A percentile compares a stretch with the other conserved stretches of the same genome.
These are phyloP conservation scores for Pangasius djambal DNA, from an alignment of 2,797 vertebrate species.

Conservation along the genomic window DNA sequence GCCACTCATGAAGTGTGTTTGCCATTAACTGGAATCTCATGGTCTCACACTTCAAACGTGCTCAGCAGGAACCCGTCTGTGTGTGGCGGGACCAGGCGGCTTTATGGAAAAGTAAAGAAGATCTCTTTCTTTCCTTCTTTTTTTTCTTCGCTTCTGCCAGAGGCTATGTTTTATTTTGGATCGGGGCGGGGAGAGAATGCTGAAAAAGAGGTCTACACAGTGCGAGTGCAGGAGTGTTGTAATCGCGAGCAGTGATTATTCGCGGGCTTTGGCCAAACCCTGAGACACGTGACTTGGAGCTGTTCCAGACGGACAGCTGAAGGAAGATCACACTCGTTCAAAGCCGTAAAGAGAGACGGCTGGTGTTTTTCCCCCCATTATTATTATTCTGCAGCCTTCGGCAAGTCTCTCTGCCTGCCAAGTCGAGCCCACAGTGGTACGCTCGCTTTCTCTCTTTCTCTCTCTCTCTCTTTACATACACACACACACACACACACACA, in stretches of 20 bases:
- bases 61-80: constrained; percentile 64
- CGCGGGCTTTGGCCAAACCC: constrained; percentile 78
- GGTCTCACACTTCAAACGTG: constrained; percentile 72
- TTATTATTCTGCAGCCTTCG: constrained; percentile 58
- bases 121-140: constrained; percentile 25
- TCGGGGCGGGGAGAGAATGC: constrained; percentile 16
- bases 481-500: constrained; percentile 32
- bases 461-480: constrained; percentile 52
- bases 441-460: constrained; percentile 51
- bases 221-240: constrained; percentile 71
- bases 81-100: constrained; percentile 46
- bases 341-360: constrained; percentile 84
- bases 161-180: constrained; percentile 56
- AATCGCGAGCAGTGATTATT: constrained; percentile 77
- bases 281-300: constrained; percentile 89
- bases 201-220: constrained; percentile 59
- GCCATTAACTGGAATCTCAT: constrained; percentile 74
- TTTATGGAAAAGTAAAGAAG: constrained; percentile 47
- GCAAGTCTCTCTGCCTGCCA: constrained; percentile 71
- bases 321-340: constrained; percentile 88
- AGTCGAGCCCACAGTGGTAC: constrained; percentile 50
- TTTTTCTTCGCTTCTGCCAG: constrained; percentile 6
- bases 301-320: constrained; percentile 98
- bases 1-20: constrained; percentile 73
- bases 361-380: constrained; percentile 65